Percentiles rank a stretch among this genome's conserved stretches.
These are phyloP conservation scores for Zhuqinia jingwanae DNA, from an alignment of 2,888 invertebrate species.

Conservation along the genomic window DNA sequence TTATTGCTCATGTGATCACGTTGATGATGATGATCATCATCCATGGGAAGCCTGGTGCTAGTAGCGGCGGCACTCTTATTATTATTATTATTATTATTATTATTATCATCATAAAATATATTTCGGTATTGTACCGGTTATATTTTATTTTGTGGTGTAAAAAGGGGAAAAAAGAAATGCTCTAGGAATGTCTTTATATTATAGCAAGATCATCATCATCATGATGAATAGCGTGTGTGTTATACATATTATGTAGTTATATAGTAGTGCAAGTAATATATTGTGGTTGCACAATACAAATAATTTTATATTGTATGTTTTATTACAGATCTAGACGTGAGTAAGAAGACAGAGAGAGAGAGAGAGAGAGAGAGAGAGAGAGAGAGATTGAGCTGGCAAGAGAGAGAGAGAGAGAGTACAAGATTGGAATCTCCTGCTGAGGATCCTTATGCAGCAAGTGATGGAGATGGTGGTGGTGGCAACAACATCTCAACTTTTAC, in stretches of 20 bases:
- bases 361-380: neutral
- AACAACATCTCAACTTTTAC: slow-evolving; percentile 62
- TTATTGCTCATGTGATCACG: slow-evolving; percentile 36
- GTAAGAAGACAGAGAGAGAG: slow-evolving; percentile 14
- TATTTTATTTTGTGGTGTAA: no score
- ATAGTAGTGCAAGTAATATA: no score
- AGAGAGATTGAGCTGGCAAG: no score
- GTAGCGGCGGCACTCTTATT: neutral
- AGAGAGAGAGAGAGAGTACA: slow-evolving; percentile 32
- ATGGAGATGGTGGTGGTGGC: slow-evolving; percentile 20
- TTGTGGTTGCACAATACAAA: slow-evolving; percentile 40
- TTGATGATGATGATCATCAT: slow-evolving; percentile 32
- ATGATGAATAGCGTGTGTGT: neutral
- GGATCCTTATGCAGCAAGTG: slow-evolving; percentile 41
- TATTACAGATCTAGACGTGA: slow-evolving; percentile 37
- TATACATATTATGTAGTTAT: neutral
- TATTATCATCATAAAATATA: slow-evolving; percentile 27
- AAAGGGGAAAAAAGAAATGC: neutral
- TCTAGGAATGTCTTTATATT: neutral
- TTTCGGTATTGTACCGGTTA: neutral
- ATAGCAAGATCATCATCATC: neutral
- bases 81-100: neutral
- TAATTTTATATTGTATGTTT: slow-evolving; percentile 43
- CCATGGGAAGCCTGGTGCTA: slow-evolving; percentile 4
- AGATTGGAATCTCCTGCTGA: slow-evolving; percentile 66